A percentile compares a stretch with the other conserved stretches of the same genome.
These are phyloP conservation scores for Ciconia nigra DNA, from an alignment of 2,797 vertebrate genomes.

Conservation along the genomic window DNA sequence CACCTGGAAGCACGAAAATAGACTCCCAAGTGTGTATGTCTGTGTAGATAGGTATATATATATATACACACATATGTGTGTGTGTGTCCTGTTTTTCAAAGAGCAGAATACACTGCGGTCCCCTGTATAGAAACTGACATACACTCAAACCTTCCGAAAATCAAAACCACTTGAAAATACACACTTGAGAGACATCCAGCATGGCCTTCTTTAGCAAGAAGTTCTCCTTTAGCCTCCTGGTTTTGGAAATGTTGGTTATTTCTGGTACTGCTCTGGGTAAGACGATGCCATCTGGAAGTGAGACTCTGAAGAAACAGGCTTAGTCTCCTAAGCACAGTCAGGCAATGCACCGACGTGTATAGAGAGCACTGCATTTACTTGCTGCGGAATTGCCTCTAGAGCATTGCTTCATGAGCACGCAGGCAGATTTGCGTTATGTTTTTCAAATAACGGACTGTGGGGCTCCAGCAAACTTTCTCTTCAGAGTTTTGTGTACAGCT, in stretches of 20 bases:
- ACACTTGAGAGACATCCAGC: background rate
- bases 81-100: background rate
- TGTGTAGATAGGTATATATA: background rate
- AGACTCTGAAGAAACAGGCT: background rate
- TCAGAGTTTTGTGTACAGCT: background rate
- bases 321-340: background rate
- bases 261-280: background rate
- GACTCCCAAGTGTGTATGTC: background rate
- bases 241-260: background rate
- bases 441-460: background rate
- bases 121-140: background rate
- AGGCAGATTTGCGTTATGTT: background rate
- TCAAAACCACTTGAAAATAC: background rate
- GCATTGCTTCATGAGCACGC: background rate
- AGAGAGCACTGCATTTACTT: background rate
- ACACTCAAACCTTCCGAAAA: background rate
- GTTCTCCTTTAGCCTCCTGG: background rate
- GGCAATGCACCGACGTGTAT: fast-evolving
- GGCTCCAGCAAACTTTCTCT: background rate
- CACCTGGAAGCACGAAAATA: slow-evolving; percentile 11
- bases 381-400: background rate
- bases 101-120: background rate
- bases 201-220: background rate
- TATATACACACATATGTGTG: fast-evolving
- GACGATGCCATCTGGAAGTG: background rate